Conservation (phyloP, 2,888 invertebrate genomes). For the Aporophyla lueneburgensis region DNA sequence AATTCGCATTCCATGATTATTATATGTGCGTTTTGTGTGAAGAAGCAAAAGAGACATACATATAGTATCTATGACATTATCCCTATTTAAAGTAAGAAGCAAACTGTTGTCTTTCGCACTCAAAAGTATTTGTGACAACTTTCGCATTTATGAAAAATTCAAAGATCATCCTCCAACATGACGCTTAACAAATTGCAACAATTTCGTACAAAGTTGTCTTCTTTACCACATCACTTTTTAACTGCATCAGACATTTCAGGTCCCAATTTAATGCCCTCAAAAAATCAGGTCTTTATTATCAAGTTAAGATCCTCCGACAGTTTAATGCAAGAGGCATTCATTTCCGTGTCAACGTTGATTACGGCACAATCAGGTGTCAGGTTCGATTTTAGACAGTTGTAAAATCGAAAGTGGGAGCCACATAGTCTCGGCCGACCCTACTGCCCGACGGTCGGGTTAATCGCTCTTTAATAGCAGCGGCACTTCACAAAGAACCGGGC, state of each 20-base stretch:
- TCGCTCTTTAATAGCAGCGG: slow-evolving; percentile 89
- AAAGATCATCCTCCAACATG: background rate
- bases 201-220: slow-evolving; percentile 24
- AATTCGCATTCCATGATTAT: slow-evolving; percentile 37
- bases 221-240: slow-evolving; percentile 17
- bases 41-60: background rate
- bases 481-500: slow-evolving; percentile 79
- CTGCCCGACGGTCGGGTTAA: slow-evolving; percentile 75
- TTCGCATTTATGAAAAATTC: slow-evolving; percentile 14
- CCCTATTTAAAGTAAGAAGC: background rate
- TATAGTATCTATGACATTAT: no score
- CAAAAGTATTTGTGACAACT: background rate
- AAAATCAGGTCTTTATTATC: slow-evolving; percentile 58
- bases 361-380: slow-evolving; percentile 65
- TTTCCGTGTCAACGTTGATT: slow-evolving; percentile 69
- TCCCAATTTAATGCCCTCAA: slow-evolving; percentile 31
- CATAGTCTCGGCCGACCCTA: slow-evolving; percentile 74
- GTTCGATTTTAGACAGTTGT: slow-evolving; percentile 81
- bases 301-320: slow-evolving; percentile 52
- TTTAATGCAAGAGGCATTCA: slow-evolving; percentile 59
- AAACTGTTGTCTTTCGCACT: background rate
- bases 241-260: slow-evolving; percentile 14
- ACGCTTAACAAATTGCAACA: background rate
- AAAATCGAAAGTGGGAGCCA: slow-evolving; percentile 89
- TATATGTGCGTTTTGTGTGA: slow-evolving; percentile 10